Conservation (phyloP, 2,113 vertebrate genomes). For the Anhinga rufa region DNA sequence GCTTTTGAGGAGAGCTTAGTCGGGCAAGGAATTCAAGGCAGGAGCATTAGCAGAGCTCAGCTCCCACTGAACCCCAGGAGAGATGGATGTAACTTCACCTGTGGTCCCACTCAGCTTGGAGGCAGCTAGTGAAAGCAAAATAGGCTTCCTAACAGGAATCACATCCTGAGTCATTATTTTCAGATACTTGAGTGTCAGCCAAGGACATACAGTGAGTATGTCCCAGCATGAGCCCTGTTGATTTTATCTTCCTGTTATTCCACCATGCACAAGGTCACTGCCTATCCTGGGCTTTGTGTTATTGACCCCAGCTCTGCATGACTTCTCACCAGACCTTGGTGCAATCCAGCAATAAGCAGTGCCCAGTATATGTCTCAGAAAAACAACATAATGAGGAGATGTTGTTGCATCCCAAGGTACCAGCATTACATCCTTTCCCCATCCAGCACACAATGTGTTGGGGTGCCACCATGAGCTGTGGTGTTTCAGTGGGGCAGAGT, state of each 20-base stretch:
- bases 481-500: too few species aligned
- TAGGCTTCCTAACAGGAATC: not conserved
- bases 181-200: constrained; percentile 5
- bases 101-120: not conserved
- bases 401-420: not conserved
- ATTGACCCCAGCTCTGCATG: not conserved
- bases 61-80: not conserved
- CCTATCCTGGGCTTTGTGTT: not conserved
- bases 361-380: not conserved
- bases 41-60: constrained; percentile 11
- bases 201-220: not conserved
- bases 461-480: not conserved
- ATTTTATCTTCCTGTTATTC: not conserved
- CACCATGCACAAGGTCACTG: rapidly evolving
- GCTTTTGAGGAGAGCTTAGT: constrained; percentile 18
- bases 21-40: constrained; percentile 27
- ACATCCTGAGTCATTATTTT: constrained; percentile 19
- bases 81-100: constrained; percentile 12
- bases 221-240: not conserved
- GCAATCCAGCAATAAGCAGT: not conserved
- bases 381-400: not conserved
- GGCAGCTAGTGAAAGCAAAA: not conserved
- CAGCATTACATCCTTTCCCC: too few species aligned
- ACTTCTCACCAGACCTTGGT: not conserved
- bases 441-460: rapidly evolving